Percentiles rank a stretch among this genome's conserved stretches.
These are phyloP conservation scores for Thalassaphorura encarpata DNA, from an alignment of 1,140 invertebrate species.

Conservation along the genomic window DNA sequence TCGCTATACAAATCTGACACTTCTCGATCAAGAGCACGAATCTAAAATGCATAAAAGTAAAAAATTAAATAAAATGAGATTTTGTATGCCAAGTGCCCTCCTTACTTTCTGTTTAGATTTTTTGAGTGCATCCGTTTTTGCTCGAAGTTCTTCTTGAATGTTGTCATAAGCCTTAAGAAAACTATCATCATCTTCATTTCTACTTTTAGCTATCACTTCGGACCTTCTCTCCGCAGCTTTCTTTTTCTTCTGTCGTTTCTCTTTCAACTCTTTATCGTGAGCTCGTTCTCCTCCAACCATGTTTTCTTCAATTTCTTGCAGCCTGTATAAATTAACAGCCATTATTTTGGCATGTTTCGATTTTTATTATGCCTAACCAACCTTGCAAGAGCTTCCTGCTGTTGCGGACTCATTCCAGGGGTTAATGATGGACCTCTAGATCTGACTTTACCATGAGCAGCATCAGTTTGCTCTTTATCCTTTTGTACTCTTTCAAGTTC, in stretches of 20 bases:
- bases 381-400: constrained; percentile 34
- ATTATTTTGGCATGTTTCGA: too few relatives aligned
- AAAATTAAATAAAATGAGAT: constrained; percentile 9
- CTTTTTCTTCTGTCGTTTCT: constrained; percentile 56
- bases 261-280: constrained; percentile 58
- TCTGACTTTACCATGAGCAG: neutral
- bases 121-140: constrained; percentile 58
- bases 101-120: constrained; percentile 55
- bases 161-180: constrained; percentile 59
- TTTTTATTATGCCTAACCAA: constrained; percentile 19
- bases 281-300: constrained; percentile 71
- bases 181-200: constrained; percentile 54
- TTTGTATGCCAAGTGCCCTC: constrained; percentile 1
- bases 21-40: constrained; percentile 56
- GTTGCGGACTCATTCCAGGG: constrained; percentile 37
- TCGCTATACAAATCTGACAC: constrained; percentile 69
- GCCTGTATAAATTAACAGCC: constrained; percentile 37
- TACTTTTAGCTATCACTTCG: constrained; percentile 49
- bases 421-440: neutral
- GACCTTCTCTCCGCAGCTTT: constrained; percentile 55
- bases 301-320: constrained; percentile 57
- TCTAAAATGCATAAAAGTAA: constrained; percentile 38
- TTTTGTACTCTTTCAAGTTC: constrained; percentile 42
- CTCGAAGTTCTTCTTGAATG: constrained; percentile 63
- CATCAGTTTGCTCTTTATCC: constrained; percentile 20